Evolutionary conservation across 2,797 vertebrate species (phyloP).

Genomic region (Ataeniobius toweri): DNA sequence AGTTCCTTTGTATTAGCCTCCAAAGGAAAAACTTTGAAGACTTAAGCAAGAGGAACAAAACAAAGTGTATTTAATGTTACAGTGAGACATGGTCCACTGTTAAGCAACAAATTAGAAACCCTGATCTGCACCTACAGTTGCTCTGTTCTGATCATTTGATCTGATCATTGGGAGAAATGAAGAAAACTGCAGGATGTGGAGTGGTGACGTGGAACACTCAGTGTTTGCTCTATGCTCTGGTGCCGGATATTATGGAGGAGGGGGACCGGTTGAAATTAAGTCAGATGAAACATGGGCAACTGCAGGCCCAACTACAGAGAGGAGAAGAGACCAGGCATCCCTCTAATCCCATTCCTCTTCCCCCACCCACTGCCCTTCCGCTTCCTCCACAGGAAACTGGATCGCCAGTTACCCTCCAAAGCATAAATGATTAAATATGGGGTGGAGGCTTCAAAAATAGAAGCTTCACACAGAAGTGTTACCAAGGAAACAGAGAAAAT

Average conservation of each 20-base stretch:
- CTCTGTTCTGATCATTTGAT: constrained; percentile 14
- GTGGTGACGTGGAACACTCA: constrained; percentile 38
- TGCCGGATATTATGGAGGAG: constrained; percentile 49
- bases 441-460: constrained; percentile 70
- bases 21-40: background rate
- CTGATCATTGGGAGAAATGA: constrained; percentile 29
- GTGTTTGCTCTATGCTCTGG: constrained; percentile 48
- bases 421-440: constrained; percentile 80
- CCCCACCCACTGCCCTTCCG: constrained; percentile 64
- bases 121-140: constrained; percentile 5
- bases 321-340: constrained; percentile 59
- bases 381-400: constrained; percentile 74
- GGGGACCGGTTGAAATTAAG: constrained; percentile 40
- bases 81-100: background rate
- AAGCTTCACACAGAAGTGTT: constrained; percentile 44
- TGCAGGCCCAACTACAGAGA: constrained; percentile 38
- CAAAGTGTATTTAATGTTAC: background rate
- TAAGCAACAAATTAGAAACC: constrained; percentile 10
- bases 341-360: constrained; percentile 59
- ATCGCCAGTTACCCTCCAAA: constrained; percentile 56
- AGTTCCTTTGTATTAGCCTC: background rate
- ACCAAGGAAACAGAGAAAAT: constrained; percentile 26
- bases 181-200: constrained; percentile 20
- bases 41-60: constrained; percentile 18
- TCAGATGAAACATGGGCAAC: constrained; percentile 57